Percentiles rank a stretch among this genome's conserved stretches.
Evolutionary conservation across 2,888 invertebrate genomes (phyloP).

Genomic region (Lasioglossum leucozonium): DNA sequence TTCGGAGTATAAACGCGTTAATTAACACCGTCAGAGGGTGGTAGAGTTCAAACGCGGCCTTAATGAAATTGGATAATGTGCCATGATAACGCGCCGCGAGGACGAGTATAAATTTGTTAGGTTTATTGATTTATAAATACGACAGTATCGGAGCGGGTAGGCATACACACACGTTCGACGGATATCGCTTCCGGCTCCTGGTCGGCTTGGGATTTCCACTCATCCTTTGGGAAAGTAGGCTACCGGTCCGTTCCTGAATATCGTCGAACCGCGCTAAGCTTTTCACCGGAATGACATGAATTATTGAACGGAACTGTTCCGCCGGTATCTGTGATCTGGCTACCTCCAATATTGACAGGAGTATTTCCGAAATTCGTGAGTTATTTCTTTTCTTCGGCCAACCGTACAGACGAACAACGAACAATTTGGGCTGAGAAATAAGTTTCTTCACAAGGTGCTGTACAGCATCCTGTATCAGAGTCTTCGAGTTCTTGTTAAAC

Average conservation of each 20-base stretch:
- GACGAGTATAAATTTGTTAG: constrained; percentile 24
- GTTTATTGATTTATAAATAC: constrained; percentile 42
- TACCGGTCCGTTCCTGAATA: constrained; percentile 38
- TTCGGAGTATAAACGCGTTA: not conserved
- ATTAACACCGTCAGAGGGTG: not conserved
- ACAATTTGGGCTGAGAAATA: not conserved
- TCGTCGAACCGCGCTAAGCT: constrained; percentile 59
- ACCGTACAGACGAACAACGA: not conserved
- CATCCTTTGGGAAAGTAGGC: constrained; percentile 30
- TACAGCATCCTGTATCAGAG: not conserved
- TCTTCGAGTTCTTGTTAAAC: not conserved
- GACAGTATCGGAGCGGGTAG: not conserved
- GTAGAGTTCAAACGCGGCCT: not conserved
- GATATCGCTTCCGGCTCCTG: constrained; percentile 17
- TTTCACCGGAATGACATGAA: constrained; percentile 70
- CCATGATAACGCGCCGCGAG: constrained; percentile 2
- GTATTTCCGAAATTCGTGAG: constrained; percentile 59
- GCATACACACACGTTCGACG: not conserved
- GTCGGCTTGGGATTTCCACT: constrained; percentile 39
- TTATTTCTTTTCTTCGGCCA: constrained; percentile 46
- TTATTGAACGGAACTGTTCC: constrained; percentile 63
- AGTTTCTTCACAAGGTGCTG: not conserved
- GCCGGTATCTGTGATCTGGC: constrained; percentile 59
- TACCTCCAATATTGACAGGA: constrained; percentile 64
- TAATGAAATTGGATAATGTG: constrained; percentile 41